Conservation (phyloP, 2,888 invertebrate species). For the Synanthedon myopaeformis region DNA sequence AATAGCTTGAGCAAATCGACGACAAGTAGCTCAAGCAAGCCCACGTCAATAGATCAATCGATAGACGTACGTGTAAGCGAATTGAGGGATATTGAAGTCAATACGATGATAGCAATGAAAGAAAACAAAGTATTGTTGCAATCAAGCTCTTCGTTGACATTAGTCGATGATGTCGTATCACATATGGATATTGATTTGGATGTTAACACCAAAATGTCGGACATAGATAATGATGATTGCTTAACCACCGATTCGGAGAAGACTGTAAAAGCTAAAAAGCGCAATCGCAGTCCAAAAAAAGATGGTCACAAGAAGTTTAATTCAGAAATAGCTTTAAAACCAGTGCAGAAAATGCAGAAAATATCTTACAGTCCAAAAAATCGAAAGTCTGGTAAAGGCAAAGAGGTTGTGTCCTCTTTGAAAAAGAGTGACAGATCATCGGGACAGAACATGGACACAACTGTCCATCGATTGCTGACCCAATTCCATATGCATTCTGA, state of each 20-base stretch:
- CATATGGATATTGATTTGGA: constrained; percentile 1
- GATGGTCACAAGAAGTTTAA: constrained; percentile 4
- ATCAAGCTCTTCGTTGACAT: constrained; percentile 37
- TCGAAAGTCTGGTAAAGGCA: not conserved
- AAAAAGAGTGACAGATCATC: not conserved
- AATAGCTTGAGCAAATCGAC: not conserved
- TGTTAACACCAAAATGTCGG: not conserved
- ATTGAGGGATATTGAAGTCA: constrained; percentile 29
- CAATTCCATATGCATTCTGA: constrained; percentile 18
- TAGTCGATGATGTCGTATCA: constrained; percentile 36
- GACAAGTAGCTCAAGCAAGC: constrained; percentile 12
- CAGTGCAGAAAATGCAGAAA: constrained; percentile 32
- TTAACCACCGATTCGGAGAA: not conserved
- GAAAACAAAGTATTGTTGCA: constrained; percentile 35
- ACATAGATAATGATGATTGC: not conserved
- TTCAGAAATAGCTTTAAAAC: too few species aligned
- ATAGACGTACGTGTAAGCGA: constrained; percentile 14
- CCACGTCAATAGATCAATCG: constrained; percentile 20
- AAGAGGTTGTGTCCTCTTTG: not conserved
- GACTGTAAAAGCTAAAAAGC: constrained; percentile 18
- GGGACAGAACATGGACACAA: constrained; percentile 8
- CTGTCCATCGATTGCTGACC: constrained; percentile 29
- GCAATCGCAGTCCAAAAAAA: constrained; percentile 27
- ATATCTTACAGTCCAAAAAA: constrained; percentile 21
- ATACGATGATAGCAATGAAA: constrained; percentile 50